phyloP scores from a whole-genome alignment of 2,888 invertebrate species.

The Zootermopsis nevadensis region DNA sequence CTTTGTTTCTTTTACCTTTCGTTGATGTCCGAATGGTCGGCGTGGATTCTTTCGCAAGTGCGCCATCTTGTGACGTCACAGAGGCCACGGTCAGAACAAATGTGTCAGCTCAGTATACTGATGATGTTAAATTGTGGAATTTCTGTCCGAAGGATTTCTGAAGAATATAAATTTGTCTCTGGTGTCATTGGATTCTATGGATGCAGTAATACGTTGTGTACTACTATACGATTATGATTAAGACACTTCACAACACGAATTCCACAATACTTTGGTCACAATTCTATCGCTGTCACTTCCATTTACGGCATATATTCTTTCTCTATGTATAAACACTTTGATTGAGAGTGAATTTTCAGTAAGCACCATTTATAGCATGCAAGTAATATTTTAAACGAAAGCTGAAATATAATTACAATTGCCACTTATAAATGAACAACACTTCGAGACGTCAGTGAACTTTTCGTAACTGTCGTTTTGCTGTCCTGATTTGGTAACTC shows the following conservation, averaged over 20 bases:
- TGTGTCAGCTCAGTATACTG: slow-evolving; percentile 35
- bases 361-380: not conserved
- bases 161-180: not conserved
- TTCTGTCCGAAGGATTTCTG: not conserved
- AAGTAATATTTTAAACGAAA: not conserved
- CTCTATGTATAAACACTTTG: not conserved
- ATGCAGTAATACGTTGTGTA: not conserved
- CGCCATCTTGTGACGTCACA: slow-evolving; percentile 45
- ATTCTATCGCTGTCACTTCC: not conserved
- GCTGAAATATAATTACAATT: not conserved
- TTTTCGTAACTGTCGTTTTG: not conserved
- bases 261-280: not conserved
- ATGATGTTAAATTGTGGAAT: not conserved
- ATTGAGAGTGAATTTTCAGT: not conserved
- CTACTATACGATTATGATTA: not conserved
- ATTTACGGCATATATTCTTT: not conserved
- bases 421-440: not conserved
- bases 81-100: not conserved
- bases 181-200: not conserved
- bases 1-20: slow-evolving; percentile 42
- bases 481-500: not conserved
- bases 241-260: not conserved
- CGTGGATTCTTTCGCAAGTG: slow-evolving; percentile 47
- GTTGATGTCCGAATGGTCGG: slow-evolving; percentile 45
- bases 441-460: not conserved